phyloP scores from a whole-genome alignment of 64 coral and sea anemone genomes.

The Montipora efflorescens region DNA sequence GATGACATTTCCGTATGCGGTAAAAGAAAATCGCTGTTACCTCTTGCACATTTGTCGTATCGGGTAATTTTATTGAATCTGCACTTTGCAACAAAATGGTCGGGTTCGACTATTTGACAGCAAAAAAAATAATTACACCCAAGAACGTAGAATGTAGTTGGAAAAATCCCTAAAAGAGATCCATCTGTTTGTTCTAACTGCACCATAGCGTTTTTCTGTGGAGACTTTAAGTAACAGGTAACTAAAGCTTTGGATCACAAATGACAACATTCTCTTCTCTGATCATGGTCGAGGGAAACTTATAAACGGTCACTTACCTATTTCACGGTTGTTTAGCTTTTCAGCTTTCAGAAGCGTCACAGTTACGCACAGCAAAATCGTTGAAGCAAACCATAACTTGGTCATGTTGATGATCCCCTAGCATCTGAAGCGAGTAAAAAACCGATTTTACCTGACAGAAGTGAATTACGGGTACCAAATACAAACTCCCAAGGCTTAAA shows the following conservation, averaged over 20 bases:
- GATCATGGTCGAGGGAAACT: not conserved
- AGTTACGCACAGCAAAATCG: slow-evolving; percentile 32
- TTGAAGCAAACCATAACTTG: slow-evolving; percentile 49
- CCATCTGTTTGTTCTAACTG: too few species aligned
- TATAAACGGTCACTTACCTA: not conserved
- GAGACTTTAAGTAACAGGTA: too few species aligned
- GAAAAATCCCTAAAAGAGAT: too few species aligned
- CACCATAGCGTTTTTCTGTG: too few species aligned
- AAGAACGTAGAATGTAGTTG: too few species aligned
- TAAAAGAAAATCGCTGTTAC: too few species aligned
- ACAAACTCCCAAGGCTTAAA: not conserved
- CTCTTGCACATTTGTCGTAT: too few species aligned
- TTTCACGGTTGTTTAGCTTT: slow-evolving; percentile 37
- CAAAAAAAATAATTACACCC: too few species aligned
- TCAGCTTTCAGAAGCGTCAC: slow-evolving; percentile 37
- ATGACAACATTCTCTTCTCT: not conserved
- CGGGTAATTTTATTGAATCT: too few species aligned
- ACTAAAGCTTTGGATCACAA: not conserved
- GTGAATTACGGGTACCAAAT: slow-evolving; percentile 33
- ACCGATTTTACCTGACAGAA: not conserved
- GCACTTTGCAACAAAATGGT: too few species aligned
- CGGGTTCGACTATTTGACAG: too few species aligned
- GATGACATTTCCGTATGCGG: too few species aligned
- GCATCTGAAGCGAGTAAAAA: slow-evolving; percentile 46
- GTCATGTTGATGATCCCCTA: slow-evolving; percentile 18